These are phyloP conservation scores for Mesodorylaimus sp. DNA, from an alignment of 2,888 invertebrate genomes.

Conservation along the genomic window DNA sequence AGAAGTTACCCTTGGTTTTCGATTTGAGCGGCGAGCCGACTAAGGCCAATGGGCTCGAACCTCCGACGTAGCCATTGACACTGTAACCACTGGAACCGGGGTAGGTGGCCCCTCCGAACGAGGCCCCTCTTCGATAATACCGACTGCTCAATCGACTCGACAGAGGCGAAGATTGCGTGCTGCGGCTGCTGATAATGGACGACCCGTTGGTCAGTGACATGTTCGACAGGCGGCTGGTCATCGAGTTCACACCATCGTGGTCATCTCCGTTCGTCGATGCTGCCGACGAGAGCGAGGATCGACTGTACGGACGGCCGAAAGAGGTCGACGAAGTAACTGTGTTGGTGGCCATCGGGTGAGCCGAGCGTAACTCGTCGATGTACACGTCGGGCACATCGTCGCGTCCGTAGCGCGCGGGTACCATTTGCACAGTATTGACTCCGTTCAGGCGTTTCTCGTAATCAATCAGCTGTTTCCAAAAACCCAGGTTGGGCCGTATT, in stretches of 20 bases:
- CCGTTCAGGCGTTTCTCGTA: slow-evolving; percentile 43
- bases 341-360: no score
- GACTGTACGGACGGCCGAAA: no score
- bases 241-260: no score
- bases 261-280: no score
- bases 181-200: no score
- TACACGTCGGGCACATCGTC: slow-evolving; percentile 3
- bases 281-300: no score
- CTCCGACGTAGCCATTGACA: no score
- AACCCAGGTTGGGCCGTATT: slow-evolving; percentile 70
- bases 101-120: no score
- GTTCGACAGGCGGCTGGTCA: no score
- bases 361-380: neutral
- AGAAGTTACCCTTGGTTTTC: neutral
- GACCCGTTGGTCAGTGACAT: no score
- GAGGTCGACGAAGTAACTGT: no score
- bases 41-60: neutral
- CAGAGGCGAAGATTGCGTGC: neutral
- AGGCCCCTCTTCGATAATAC: neutral
- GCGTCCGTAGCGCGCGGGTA: neutral
- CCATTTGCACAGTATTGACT: slow-evolving; percentile 13
- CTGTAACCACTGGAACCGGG: no score
- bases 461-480: slow-evolving; percentile 69
- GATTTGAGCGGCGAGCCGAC: neutral
- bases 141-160: neutral